Conservation (phyloP, 2,888 invertebrate genomes). For the Flexamia atlantica region DNA sequence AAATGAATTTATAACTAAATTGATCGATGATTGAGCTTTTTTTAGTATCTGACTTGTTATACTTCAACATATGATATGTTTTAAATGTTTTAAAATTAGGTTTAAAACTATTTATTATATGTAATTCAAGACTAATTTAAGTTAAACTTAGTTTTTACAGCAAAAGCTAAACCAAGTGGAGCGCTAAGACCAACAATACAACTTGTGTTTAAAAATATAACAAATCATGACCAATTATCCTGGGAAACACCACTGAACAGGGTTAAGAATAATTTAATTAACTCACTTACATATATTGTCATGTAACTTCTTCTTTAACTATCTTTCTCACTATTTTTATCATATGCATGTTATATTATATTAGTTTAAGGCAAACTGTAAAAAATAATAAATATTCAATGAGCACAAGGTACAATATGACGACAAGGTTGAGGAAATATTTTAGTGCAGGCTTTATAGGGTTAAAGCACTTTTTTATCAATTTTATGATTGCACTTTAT, state of each 20-base stretch:
- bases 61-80: no score
- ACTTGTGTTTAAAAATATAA: no score
- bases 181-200: no score
- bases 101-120: no score
- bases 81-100: no score
- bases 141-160: no score
- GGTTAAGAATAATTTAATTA: no score
- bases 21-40: no score
- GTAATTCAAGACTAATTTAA: no score
- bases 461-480: background rate
- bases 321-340: conserved; percentile 49
- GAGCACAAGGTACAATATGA: conserved; percentile 37
- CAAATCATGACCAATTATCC: background rate
- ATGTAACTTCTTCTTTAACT: conserved; percentile 62
- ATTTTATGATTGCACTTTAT: conserved; percentile 1
- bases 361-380: conserved; percentile 9
- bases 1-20: no score
- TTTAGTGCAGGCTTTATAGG: background rate
- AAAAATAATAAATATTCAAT: conserved; percentile 9
- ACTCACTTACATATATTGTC: background rate
- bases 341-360: conserved; percentile 10
- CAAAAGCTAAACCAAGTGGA: no score
- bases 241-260: background rate
- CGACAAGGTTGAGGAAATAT: background rate
- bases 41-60: no score